phyloP scores from a whole-genome alignment of 2,797 vertebrate species.

The Chiloscyllium punctatum region DNA sequence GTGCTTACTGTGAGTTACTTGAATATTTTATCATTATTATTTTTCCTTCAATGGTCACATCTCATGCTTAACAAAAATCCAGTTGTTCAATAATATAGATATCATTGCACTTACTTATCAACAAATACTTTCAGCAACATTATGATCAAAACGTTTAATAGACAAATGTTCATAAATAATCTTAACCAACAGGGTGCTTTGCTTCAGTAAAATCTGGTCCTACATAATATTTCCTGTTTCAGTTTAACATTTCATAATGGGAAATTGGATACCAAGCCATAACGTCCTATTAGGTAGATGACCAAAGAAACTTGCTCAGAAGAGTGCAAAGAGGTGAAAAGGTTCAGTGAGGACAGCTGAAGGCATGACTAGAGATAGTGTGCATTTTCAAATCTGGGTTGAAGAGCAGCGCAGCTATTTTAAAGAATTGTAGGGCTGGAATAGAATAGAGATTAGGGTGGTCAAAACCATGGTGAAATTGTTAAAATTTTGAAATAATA shows the following conservation, averaged over 20 bases:
- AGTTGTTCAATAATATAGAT: no score
- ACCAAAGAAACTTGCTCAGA: no score
- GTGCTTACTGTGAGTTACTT: no score
- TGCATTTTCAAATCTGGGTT: background rate
- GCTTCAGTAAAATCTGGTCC: background rate
- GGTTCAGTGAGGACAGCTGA: background rate
- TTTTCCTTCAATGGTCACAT: background rate
- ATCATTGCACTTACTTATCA: no score
- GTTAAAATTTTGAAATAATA: background rate
- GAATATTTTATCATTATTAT: no score
- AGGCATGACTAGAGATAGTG: background rate
- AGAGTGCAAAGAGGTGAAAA: no score
- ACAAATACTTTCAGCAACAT: no score
- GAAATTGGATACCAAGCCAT: background rate
- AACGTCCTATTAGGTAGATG: no score
- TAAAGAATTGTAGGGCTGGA: background rate
- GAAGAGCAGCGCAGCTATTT: background rate
- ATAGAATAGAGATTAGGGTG: background rate
- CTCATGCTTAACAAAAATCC: background rate
- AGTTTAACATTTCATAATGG: background rate
- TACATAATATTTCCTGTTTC: no score
- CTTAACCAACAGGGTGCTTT: background rate
- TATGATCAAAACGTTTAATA: background rate
- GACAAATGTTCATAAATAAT: background rate
- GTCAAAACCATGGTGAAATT: background rate